Conservation (phyloP, 2,888 invertebrate genomes). For the Alcis repandata region DNA sequence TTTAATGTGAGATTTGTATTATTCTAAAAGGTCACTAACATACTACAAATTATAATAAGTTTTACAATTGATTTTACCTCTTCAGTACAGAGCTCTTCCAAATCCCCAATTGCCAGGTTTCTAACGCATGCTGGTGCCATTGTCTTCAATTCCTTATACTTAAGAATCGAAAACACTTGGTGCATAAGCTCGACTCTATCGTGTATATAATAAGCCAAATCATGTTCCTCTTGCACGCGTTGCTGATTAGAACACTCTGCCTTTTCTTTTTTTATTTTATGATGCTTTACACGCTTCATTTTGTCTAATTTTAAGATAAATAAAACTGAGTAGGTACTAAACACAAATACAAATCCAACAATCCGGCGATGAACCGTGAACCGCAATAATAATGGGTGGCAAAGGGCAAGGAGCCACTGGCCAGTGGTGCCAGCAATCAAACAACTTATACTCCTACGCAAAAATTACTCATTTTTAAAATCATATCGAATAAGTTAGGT, state of each 20-base stretch:
- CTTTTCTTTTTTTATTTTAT: conserved; percentile 72
- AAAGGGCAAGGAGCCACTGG: no score
- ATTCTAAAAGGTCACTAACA: no score
- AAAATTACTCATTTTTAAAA: no score
- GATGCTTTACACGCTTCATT: conserved; percentile 51
- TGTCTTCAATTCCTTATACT: conserved; percentile 84
- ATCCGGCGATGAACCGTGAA: no score
- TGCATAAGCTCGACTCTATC: conserved; percentile 87
- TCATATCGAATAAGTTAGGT: no score
- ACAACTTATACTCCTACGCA: no score
- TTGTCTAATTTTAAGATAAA: conserved; percentile 16
- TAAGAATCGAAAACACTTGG: conserved; percentile 86
- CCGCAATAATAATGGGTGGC: no score
- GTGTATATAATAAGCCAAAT: conserved; percentile 86
- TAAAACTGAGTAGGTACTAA: not conserved
- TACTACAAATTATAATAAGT: not conserved
- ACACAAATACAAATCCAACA: no score
- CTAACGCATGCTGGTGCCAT: conserved; percentile 85
- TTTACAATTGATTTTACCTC: conserved; percentile 68
- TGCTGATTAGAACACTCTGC: conserved; percentile 58
- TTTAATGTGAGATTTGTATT: not conserved
- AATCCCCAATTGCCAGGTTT: conserved; percentile 77
- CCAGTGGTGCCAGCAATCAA: no score
- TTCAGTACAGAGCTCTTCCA: conserved; percentile 87
- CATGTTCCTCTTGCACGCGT: conserved; percentile 71